Base-by-base conservation (phyloP, 2,113 vertebrate species). In the Collichthys lucidus region DNA sequence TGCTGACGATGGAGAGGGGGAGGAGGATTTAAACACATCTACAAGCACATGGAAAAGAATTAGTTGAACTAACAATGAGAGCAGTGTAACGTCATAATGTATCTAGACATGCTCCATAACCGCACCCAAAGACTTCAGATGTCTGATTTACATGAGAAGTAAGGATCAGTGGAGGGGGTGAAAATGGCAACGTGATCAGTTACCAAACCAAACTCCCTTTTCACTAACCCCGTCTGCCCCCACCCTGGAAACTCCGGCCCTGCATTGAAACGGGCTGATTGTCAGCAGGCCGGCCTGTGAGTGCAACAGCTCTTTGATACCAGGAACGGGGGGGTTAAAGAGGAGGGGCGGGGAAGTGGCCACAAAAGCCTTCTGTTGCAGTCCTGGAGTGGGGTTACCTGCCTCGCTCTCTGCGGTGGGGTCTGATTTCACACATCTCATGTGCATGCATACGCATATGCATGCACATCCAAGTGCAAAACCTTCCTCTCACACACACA, bases 331-430 rank as follows among this genome's bases (percentile, higher is more conserved):
- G 26, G 80, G 77, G 62, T 84, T 74, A 67, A 77, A 79, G 46
- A 67, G 72, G 71, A 24, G 79, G 79, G 85, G 85, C 60, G 69
- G 78, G 75, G 80, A 79, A 55, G 70, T 16, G 49, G 63, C 62
- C 85, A 95, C 93, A 96, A 95, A 93, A 93, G 90, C 77, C 86
- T 84, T 93, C 94, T 96, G 93, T 95, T 83, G 85, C 49, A 82
- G 82, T 40, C 49, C 15, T 55, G 80, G 89, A 87, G 78, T 91
- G 92, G 71, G 92, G 80, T 92, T 94, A 94, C 92, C 93, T 94
- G 87, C 72, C 61, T 82, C 31, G 75, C 64, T 88, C 85, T 86
- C 76, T 87, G 83, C 55, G 35, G 83, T 16, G 55, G 82, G 79
- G 40, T 94, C 88, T 61, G 19, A 87, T 95, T 94, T 95, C 94